These are phyloP conservation scores for Masticophis lateralis DNA, from an alignment of 2,797 vertebrate genomes.

Conservation along the genomic window DNA sequence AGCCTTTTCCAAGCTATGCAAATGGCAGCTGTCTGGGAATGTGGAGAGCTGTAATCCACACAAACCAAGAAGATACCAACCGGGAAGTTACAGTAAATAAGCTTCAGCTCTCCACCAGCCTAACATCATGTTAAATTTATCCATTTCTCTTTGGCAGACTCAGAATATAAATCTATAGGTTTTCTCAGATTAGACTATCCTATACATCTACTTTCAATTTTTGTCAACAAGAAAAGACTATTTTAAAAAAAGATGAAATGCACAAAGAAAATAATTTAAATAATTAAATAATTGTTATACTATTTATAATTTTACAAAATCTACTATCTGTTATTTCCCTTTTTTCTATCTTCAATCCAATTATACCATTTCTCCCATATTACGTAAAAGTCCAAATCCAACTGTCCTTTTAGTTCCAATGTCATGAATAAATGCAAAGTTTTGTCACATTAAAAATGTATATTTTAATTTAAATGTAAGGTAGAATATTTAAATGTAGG, in stretches of 20 bases:
- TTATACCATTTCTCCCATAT: too few relatives aligned
- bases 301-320: too few relatives aligned
- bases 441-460: not conserved
- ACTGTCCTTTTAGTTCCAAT: too few relatives aligned
- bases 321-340: too few relatives aligned
- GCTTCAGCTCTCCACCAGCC: not conserved
- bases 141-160: not conserved
- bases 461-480: not conserved
- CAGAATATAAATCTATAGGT: not conserved
- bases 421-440: not conserved
- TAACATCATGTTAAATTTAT: not conserved
- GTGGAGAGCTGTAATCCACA: not conserved
- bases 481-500: too few relatives aligned
- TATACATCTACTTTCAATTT: not conserved
- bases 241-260: not conserved
- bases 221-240: not conserved
- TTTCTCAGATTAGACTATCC: not conserved
- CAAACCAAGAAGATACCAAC: not conserved
- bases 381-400: too few relatives aligned
- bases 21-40: not conserved
- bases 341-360: too few relatives aligned
- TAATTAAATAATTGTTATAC: too few relatives aligned
- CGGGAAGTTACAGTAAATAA: not conserved
- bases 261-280: not conserved
- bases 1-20: not conserved